These are phyloP conservation scores for Halcyon smyrnensis DNA, from an alignment of 2,797 vertebrate genomes.

Conservation along the genomic window DNA sequence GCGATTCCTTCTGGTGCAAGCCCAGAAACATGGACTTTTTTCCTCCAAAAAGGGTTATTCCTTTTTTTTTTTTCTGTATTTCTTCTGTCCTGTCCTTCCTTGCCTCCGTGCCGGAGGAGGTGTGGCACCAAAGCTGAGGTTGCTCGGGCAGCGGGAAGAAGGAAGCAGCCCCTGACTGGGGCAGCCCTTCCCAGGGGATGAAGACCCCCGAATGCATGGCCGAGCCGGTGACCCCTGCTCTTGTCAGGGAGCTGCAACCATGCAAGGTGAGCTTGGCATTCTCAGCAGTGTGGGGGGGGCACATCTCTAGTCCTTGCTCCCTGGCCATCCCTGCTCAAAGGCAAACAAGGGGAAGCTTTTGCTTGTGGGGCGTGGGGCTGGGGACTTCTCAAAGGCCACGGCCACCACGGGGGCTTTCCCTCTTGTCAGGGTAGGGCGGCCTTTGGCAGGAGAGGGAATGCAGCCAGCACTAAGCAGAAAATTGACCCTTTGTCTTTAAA, in stretches of 20 bases:
- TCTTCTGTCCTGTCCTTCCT: neutral
- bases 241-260: neutral
- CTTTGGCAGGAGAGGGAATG: neutral
- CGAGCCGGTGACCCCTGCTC: neutral
- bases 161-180: neutral
- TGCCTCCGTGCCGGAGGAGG: neutral
- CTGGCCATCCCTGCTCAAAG: neutral
- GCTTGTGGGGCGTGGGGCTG: neutral
- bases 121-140: neutral
- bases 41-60: rapidly evolving
- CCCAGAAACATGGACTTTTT: neutral
- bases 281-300: rapidly evolving
- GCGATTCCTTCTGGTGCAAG: neutral
- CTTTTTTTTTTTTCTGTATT: neutral
- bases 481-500: neutral
- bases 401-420: rapidly evolving
- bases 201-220: rapidly evolving
- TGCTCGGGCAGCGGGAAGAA: rapidly evolving
- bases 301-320: neutral
- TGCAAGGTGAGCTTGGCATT: neutral
- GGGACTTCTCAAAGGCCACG: rapidly evolving
- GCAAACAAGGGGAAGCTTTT: neutral
- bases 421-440: neutral
- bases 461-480: neutral
- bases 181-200: neutral